Evolutionary conservation across 2,888 invertebrate species (phyloP).

Genomic region (Smittia sp.): DNA sequence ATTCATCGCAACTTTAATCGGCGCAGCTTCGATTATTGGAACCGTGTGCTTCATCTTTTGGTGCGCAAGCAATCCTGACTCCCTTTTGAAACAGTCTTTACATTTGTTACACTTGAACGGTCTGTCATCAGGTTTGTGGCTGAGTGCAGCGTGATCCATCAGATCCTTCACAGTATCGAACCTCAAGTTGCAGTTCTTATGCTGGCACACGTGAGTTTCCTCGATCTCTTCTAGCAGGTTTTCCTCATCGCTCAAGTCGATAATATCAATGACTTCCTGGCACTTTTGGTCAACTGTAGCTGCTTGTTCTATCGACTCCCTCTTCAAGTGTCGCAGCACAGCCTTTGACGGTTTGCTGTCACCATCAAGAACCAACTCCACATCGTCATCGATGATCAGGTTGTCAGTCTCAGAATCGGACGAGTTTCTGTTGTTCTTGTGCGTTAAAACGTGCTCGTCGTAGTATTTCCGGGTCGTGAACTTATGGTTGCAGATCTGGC

Average conservation of each 20-base stretch:
- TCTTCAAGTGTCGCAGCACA: not conserved
- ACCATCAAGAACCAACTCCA: not conserved
- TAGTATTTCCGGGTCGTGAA: not conserved
- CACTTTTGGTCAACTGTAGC: not conserved
- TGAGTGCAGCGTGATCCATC: not conserved
- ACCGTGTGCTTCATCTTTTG: not conserved
- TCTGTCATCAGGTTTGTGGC: not conserved
- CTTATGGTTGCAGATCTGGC: conserved; percentile 8
- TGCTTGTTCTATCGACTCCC: not conserved
- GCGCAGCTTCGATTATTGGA: not conserved
- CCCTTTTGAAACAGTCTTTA: not conserved
- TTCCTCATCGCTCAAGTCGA: too few relatives aligned
- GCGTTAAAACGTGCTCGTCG: not conserved
- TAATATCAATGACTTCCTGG: too few relatives aligned
- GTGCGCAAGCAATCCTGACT: not conserved
- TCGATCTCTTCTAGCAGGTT: too few relatives aligned
- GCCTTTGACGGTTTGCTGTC: not conserved
- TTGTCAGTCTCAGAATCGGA: not conserved
- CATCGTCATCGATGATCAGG: conserved; percentile 7
- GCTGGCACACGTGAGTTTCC: too few relatives aligned
- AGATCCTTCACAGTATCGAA: not conserved
- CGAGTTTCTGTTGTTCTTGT: not conserved
- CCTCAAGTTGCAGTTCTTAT: not conserved
- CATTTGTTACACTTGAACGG: not conserved
- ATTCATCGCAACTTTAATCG: too few relatives aligned